Percentiles rank a stretch among this genome's conserved stretches.
phyloP scores from a whole-genome alignment of 2,113 vertebrate genomes.

The Ammodytes marinus region DNA sequence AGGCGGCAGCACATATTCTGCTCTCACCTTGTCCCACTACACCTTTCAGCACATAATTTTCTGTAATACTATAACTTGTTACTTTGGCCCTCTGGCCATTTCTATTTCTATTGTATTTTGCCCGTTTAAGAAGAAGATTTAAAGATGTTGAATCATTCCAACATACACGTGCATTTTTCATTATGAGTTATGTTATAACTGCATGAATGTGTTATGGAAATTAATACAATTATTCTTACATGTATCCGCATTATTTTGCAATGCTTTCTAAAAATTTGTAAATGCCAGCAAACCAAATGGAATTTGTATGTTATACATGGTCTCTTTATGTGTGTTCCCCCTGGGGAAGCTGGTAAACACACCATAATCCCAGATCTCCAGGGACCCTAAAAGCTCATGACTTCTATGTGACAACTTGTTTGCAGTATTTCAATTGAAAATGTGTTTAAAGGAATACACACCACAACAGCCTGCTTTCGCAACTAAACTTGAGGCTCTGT shows the following conservation, averaged over 20 bases:
- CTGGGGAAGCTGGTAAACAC: too few species aligned
- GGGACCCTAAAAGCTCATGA: not conserved
- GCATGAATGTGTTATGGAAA: too few species aligned
- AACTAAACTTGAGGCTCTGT: not conserved
- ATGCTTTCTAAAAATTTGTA: not conserved
- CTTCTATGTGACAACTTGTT: not conserved
- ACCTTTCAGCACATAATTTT: not conserved
- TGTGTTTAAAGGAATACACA: not conserved
- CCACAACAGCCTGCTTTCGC: not conserved
- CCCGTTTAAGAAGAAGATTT: not conserved
- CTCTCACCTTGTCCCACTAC: not conserved
- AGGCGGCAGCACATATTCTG: not conserved
- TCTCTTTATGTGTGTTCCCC: too few species aligned
- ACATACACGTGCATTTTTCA: not conserved
- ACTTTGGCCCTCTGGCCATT: too few species aligned
- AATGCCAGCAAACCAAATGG: not conserved
- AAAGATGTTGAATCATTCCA: not conserved
- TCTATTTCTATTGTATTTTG: not conserved
- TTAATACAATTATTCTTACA: too few species aligned
- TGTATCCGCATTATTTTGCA: not conserved
- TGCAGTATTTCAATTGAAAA: not conserved
- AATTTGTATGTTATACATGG: not conserved
- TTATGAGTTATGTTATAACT: not conserved
- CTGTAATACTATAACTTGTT: not conserved
- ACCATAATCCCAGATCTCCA: too few species aligned